A percentile compares a stretch with the other conserved stretches of the same genome.
These are phyloP conservation scores for Nephrotoma flavescens DNA, from an alignment of 2,888 invertebrate species.

Conservation along the genomic window DNA sequence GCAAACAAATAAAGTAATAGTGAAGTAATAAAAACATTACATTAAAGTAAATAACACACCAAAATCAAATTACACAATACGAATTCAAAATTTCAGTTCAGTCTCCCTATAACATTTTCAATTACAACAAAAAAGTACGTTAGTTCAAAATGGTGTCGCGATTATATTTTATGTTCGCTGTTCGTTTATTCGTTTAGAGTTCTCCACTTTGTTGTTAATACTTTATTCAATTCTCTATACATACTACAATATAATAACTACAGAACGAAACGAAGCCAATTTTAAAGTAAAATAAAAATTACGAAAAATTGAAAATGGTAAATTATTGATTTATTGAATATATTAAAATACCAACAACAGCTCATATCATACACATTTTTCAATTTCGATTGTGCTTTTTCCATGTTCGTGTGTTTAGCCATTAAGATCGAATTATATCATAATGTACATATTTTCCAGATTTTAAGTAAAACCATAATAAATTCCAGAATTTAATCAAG, in stretches of 20 bases:
- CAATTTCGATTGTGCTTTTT: background rate
- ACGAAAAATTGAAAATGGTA: background rate
- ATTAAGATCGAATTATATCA: background rate
- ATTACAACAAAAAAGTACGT: background rate
- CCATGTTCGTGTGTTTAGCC: background rate
- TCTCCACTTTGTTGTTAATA: background rate
- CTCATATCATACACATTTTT: background rate
- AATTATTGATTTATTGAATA: background rate
- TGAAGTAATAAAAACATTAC: too few species aligned
- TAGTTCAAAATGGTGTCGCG: background rate
- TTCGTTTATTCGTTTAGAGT: background rate
- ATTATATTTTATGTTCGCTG: background rate
- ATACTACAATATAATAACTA: background rate
- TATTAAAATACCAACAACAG: background rate
- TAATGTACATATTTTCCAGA: background rate
- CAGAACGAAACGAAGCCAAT: background rate
- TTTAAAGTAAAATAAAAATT: background rate
- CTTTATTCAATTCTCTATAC: background rate
- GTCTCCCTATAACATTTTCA: background rate
- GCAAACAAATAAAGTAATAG: too few species aligned
- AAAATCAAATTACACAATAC: too few species aligned
- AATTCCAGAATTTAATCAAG: background rate
- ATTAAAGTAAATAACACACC: too few species aligned
- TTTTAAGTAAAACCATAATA: background rate
- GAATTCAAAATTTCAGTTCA: background rate